Conservation (phyloP, 2,113 vertebrate genomes). For the Nicator chloris region DNA sequence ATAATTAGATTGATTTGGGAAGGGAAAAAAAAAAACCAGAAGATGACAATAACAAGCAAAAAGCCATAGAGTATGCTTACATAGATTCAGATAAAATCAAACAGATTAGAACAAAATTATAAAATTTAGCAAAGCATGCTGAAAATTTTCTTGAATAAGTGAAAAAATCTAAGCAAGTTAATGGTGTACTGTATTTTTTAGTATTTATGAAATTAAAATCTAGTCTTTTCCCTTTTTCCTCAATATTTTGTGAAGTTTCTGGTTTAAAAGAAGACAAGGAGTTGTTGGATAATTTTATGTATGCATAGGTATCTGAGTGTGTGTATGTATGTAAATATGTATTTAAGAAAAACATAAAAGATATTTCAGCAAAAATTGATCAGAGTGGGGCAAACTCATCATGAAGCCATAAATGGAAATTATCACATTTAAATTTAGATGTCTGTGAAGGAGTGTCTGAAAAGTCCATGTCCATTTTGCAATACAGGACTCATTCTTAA, state of each 20-base stretch:
- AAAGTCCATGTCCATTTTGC: neutral
- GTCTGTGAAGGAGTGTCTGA: neutral
- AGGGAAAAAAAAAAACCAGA: neutral
- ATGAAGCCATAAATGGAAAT: neutral
- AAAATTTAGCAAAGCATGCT: neutral
- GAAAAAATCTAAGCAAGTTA: neutral
- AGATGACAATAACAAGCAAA: neutral
- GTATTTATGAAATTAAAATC: neutral
- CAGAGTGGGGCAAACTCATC: neutral
- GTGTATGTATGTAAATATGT: neutral
- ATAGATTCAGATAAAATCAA: neutral
- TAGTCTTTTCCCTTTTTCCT: neutral
- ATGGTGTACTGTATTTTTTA: neutral
- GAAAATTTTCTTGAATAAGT: neutral
- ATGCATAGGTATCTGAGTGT: neutral
- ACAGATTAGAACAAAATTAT: neutral
- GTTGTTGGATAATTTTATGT: neutral
- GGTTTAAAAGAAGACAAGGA: neutral
- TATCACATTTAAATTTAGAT: neutral
- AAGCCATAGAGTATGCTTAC: neutral
- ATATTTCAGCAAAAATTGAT: neutral
- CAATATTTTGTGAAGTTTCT: neutral
- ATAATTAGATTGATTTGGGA: conserved; percentile 61
- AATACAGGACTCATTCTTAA: neutral
- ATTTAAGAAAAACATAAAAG: neutral